These are phyloP conservation scores for Germaria angustata DNA, from an alignment of 2,888 invertebrate genomes.

Conservation along the genomic window DNA sequence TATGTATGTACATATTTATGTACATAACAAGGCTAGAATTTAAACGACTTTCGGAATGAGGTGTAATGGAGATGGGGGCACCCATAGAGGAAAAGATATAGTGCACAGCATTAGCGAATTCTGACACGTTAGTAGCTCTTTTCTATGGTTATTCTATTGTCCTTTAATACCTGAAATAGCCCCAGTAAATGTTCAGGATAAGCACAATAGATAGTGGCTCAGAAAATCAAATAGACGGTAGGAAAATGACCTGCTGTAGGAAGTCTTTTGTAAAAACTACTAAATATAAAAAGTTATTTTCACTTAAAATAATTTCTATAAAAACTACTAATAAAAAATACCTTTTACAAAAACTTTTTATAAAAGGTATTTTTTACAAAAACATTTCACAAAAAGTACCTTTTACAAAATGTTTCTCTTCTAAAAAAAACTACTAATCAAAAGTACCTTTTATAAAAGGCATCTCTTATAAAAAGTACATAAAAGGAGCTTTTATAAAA, in stretches of 20 bases:
- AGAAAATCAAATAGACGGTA: neutral
- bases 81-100: neutral
- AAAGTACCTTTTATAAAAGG: neutral
- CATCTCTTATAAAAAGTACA: too few species aligned
- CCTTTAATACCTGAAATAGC: constrained; percentile 43
- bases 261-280: too few species aligned
- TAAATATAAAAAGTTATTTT: too few species aligned
- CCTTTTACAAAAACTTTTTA: neutral
- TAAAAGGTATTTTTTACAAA: neutral
- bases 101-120: constrained; percentile 37
- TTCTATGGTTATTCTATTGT: constrained; percentile 14
- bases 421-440: neutral
- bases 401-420: neutral
- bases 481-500: too few species aligned
- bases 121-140: constrained; percentile 44
- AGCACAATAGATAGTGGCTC: neutral
- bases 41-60: neutral
- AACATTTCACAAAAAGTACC: neutral
- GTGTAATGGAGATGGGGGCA: neutral
- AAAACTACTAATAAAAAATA: neutral
- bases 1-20: too few species aligned
- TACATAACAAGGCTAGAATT: neutral
- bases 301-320: too few species aligned
- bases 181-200: constrained; percentile 32
- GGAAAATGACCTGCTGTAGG: too few species aligned